Evolutionary conservation across 92 coral and sea anemone species (phyloP).

Genomic region (Desmophyllum pertusum): DNA sequence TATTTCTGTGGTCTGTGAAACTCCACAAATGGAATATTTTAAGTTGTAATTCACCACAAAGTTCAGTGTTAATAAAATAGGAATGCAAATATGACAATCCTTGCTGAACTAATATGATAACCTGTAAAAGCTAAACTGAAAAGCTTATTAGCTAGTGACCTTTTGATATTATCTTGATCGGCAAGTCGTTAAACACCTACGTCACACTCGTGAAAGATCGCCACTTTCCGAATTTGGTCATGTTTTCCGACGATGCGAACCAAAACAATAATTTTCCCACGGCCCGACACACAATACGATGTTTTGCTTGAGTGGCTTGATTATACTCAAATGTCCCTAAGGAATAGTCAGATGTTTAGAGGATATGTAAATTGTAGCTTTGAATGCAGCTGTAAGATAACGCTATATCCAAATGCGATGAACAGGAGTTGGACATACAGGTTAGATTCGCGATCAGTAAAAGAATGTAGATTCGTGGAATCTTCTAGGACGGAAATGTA

Average conservation of each 20-base stretch:
- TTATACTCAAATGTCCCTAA: slow-evolving; percentile 18
- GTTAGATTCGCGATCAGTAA: neutral
- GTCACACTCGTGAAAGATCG: slow-evolving; percentile 48
- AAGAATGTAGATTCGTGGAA: slow-evolving; percentile 47
- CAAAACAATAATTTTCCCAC: slow-evolving; percentile 45
- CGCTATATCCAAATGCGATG: neutral
- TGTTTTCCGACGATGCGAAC: slow-evolving; percentile 54
- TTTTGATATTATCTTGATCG: slow-evolving; percentile 38
- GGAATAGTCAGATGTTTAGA: slow-evolving; percentile 12
- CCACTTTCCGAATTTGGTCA: slow-evolving; percentile 75
- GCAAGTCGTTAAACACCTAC: slow-evolving; percentile 17
- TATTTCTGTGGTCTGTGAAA: neutral
- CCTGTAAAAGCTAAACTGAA: slow-evolving; percentile 3
- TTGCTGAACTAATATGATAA: slow-evolving; percentile 2
- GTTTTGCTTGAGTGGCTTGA: slow-evolving; percentile 39
- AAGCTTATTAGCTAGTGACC: slow-evolving; percentile 43
- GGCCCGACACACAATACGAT: slow-evolving; percentile 39
- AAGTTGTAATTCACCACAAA: neutral
- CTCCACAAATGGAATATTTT: neutral
- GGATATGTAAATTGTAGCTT: neutral
- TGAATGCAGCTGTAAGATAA: slow-evolving; percentile 39
- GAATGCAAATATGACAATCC: slow-evolving; percentile 23
- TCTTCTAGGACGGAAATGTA: slow-evolving; percentile 72
- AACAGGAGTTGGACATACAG: neutral
- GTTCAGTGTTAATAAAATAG: too few species aligned